phyloP scores from a whole-genome alignment of 2,113 vertebrate species.

The Podocnemis expansa region DNA sequence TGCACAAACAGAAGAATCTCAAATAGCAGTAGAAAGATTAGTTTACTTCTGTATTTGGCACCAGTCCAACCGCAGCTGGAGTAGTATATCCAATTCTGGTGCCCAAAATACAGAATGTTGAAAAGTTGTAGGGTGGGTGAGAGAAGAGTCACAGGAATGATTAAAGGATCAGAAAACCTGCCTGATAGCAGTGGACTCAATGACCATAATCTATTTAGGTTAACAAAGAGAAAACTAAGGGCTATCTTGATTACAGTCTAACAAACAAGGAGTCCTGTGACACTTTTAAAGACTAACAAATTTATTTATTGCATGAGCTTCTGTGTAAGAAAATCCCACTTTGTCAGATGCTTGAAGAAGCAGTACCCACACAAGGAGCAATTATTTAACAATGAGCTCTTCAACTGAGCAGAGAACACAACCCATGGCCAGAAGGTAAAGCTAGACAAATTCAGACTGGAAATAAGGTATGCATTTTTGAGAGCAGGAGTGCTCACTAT shows the following conservation, averaged over 20 bases:
- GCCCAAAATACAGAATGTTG: neutral
- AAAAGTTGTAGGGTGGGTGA: neutral
- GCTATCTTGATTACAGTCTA: neutral
- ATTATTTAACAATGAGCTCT: neutral
- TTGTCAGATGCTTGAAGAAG: no score
- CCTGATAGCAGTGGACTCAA: neutral
- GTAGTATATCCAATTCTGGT: neutral
- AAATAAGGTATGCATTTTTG: neutral
- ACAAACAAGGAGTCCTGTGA: no score
- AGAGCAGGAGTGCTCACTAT: neutral
- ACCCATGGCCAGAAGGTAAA: neutral
- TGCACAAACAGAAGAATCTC: neutral
- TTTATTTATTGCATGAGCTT: no score
- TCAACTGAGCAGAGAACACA: neutral
- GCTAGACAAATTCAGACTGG: neutral
- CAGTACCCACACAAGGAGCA: neutral
- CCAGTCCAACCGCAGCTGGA: neutral
- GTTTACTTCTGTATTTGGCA: neutral
- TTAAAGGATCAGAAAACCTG: neutral
- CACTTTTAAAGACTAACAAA: no score
- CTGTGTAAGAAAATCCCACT: no score
- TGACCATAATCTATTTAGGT: neutral
- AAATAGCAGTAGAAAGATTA: neutral
- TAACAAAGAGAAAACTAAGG: neutral
- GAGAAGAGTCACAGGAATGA: neutral